phyloP scores from a whole-genome alignment of 2,888 invertebrate species.

The Drosophila aldrichi region DNA sequence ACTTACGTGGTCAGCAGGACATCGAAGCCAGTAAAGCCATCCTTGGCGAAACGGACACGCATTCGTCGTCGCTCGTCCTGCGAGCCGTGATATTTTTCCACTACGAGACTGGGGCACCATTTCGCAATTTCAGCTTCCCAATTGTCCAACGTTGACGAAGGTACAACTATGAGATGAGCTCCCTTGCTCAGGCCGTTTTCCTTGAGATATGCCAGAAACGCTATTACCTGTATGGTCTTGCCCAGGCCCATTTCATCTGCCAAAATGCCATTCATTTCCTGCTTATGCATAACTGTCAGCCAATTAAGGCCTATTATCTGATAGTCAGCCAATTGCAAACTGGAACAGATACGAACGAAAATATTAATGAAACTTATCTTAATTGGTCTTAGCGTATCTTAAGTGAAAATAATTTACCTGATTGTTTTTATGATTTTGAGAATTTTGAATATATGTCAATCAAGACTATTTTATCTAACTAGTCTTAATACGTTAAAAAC shows the following conservation, averaged over 20 bases:
- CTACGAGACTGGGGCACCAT: constrained; percentile 92
- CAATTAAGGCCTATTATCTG: constrained; percentile 96
- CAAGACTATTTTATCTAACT: no score
- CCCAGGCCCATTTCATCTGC: constrained; percentile 99
- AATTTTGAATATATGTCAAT: no score
- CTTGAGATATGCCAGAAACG: constrained; percentile 95
- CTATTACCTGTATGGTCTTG: constrained; percentile 97
- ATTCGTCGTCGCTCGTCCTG: constrained; percentile 93
- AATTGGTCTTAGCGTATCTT: no score
- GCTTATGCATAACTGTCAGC: constrained; percentile 94
- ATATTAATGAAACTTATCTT: not conserved
- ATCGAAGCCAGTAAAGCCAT: constrained; percentile 91
- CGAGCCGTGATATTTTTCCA: constrained; percentile 95
- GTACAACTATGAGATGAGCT: constrained; percentile 97
- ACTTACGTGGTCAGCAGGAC: constrained; percentile 95
- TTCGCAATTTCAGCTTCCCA: constrained; percentile 91
- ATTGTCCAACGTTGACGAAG: constrained; percentile 97
- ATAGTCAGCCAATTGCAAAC: constrained; percentile 92
- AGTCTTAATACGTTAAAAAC: no score
- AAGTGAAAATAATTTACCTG: no score
- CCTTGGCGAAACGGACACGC: constrained; percentile 90
- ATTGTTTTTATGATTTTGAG: no score
- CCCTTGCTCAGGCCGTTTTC: constrained; percentile 90
- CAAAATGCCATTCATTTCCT: constrained; percentile 96
- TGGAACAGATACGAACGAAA: constrained; percentile 71